Base-by-base conservation (phyloP, 1,140 invertebrate species). In the Drosophila virilis region DNA sequence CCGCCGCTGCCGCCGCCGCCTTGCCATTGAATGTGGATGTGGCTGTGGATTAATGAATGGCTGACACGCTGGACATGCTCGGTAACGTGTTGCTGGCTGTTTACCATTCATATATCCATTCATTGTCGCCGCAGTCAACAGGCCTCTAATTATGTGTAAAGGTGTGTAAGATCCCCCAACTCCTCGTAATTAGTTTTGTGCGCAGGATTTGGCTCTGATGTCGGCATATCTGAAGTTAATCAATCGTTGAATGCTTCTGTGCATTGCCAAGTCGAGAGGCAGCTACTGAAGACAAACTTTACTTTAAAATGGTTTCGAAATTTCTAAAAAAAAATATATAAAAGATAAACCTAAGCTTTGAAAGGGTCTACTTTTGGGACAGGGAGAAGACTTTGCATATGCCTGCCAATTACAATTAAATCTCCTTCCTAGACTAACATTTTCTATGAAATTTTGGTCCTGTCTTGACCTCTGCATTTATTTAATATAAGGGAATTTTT, bases 71-170 rank as follows among this genome's bases (percentile, higher is more conserved):
- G 68, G 74, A 77, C 74, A 72, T 59, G 15, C 42, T 48, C 50
- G 66, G 55, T 51, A 60, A 73, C 54, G 54, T 60, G 71, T 55
- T 64, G 72, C 52, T 55, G 64, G 35, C 59, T 86, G 79, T 86
- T 88, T 88, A 86, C 79, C 65, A 74, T 80, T 64, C 77, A 84
- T 70, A 68, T 75, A 67, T 58, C 42, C 52, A 80, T 66, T 66
- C 74, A 60, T 78, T 88, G 79, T 82, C 76, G 75, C 69, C 40
- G 79, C 79, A 79, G 76, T 83, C 82, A 83, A 86, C 79, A 79
- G 83, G 82, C 79, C 82, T 78, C 82, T 86, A 86, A 86, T 86
- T 86, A 83, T 88, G 83, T 86, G 79, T 86, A 86, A 86, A 88
- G 82, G 79, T 86, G 57, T 72, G 38, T 75, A 54, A 60, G 42